A percentile compares a stretch with the other conserved stretches of the same genome.
phyloP scores from a whole-genome alignment of 2,888 invertebrate genomes.

The Drosophila ezoana region DNA sequence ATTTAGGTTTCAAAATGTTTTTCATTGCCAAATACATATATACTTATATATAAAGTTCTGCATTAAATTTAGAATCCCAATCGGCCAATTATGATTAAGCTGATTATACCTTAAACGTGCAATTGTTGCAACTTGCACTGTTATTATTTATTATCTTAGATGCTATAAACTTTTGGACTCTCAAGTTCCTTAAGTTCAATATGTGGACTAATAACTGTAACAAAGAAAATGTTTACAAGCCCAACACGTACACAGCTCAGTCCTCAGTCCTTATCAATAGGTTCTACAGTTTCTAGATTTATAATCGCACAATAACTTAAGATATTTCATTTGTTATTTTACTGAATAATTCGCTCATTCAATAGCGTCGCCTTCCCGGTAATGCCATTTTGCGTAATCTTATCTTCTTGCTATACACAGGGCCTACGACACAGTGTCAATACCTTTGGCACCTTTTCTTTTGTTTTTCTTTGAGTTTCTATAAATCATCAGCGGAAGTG shows the following conservation, averaged over 20 bases:
- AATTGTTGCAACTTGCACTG: too few relatives aligned
- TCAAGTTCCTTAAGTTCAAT: too few relatives aligned
- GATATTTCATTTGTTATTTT: constrained; percentile 9
- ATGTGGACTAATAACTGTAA: background rate
- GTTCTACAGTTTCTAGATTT: constrained; percentile 2
- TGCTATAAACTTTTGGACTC: too few relatives aligned
- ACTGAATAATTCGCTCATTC: constrained; percentile 27
- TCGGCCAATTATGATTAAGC: too few relatives aligned
- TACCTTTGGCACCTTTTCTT: constrained; percentile 35
- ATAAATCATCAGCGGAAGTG: constrained; percentile 74
- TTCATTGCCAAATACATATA: too few relatives aligned
- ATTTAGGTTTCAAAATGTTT: too few relatives aligned
- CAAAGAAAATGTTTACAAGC: background rate
- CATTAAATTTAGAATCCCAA: too few relatives aligned
- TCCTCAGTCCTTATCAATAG: constrained; percentile 1
- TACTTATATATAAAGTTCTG: too few relatives aligned
- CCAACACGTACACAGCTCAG: background rate
- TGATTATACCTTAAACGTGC: too few relatives aligned
- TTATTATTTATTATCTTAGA: too few relatives aligned
- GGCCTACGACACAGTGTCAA: constrained; percentile 64
- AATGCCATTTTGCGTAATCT: constrained; percentile 54
- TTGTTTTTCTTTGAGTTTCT: constrained; percentile 1
- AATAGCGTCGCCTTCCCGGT: constrained; percentile 20
- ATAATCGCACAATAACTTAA: constrained; percentile 4
- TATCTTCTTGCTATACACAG: constrained; percentile 47